Percentiles rank a stretch among this genome's conserved stretches.
Conservation (phyloP, 2,888 invertebrate genomes). For the Leucozona laternaria region DNA sequence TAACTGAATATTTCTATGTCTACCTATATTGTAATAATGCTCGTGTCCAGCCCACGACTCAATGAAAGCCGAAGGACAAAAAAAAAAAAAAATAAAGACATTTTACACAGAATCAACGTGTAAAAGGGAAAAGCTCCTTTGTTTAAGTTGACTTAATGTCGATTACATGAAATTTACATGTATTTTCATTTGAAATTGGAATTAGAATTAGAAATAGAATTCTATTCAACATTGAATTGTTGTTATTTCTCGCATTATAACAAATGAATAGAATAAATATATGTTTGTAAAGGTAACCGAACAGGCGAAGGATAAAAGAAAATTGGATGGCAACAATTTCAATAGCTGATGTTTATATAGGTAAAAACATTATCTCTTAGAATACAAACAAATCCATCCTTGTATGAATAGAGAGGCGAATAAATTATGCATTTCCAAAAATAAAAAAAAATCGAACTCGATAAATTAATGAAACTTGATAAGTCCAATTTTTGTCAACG, state of each 20-base stretch:
- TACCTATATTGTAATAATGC: background rate
- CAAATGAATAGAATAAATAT: background rate
- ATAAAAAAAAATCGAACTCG: background rate
- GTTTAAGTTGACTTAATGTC: constrained; percentile 9
- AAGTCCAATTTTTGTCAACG: no score
- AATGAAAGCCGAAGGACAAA: background rate
- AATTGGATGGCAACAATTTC: background rate
- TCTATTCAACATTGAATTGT: background rate
- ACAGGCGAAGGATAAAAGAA: background rate
- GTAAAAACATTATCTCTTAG: background rate
- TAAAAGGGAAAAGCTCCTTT: background rate
- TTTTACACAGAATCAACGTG: constrained; percentile 4
- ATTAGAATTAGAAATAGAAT: no score
- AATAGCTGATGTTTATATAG: background rate
- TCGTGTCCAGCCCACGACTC: constrained; percentile 10
- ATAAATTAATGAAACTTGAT: no score
- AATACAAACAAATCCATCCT: background rate
- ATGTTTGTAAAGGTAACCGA: no score
- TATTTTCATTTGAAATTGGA: background rate
- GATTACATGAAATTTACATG: constrained; percentile 6
- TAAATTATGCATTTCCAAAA: background rate
- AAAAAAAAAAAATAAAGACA: background rate
- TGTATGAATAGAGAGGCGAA: background rate
- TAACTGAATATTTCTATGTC: constrained; percentile 21
- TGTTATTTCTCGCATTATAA: background rate